Base-by-base conservation (phyloP, 2,113 vertebrate genomes). In the Montifringilla adamsi region DNA sequence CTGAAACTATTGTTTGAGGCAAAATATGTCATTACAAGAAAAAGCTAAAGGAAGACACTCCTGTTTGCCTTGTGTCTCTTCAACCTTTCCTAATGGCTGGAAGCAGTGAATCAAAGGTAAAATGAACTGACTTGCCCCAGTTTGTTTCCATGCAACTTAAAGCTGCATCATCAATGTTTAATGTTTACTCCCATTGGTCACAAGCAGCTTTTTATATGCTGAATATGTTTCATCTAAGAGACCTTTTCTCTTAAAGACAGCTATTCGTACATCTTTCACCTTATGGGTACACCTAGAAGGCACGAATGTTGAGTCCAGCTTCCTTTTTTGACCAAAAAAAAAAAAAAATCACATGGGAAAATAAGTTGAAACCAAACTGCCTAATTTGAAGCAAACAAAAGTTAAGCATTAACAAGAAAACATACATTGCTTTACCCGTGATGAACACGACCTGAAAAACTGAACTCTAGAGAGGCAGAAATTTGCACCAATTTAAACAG, bases 71-170 rank as follows among this genome's bases (percentile, higher is more conserved):
- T 49, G 13, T 80, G 81, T 58, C 72, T 80, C 53, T 94, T 87
- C 70, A 79, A 85, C 90, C 84, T 93, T 91, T 94, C 59, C 62
- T 82, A 81, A 87, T 10, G 10, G 73, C 8, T 91, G 31, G 90
- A 96, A 85, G 92, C 97, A 97, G 75, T 93, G 96, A 96, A 96
- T 97, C 96, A 96, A 96, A 96, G 94, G 96, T 97, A 97, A 97
- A 93, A 90, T 30, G 94, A 97, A 97, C 94, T 95, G 97, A 97
- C 96, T 96, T 95, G 95, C 79, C 96, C 93, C 89, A 94, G 91
- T 97, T 98, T 95, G 93, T 96, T 97, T 97, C 95, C 86, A 78
- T 75, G 96, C 89, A 92, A 97, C 93, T 90, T 96, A 94, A 92
- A 93, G 87, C 95, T 91, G 37, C 55, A 83, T 86, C 91, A 95